These are phyloP conservation scores for Cotesia typhae DNA, from an alignment of 1,140 invertebrate genomes.

Conservation along the genomic window DNA sequence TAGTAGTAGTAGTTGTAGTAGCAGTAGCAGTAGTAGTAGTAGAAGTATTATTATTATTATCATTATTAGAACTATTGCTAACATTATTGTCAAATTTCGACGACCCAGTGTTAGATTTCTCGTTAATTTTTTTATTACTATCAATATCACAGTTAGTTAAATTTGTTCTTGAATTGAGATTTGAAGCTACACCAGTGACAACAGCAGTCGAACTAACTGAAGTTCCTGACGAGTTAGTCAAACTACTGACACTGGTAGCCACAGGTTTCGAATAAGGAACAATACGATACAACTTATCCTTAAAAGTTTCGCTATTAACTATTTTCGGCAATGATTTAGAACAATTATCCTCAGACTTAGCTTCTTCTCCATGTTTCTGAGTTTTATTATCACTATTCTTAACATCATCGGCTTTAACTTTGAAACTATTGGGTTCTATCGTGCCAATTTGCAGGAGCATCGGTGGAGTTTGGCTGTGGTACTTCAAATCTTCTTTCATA, in stretches of 20 bases:
- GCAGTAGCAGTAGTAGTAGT: background rate
- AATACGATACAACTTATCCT: slow-evolving; percentile 58
- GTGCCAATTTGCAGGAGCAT: slow-evolving; percentile 72
- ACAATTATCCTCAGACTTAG: slow-evolving; percentile 19
- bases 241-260: background rate
- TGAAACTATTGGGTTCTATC: slow-evolving; percentile 68
- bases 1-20: no score
- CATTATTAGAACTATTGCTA: background rate
- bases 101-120: background rate
- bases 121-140: background rate
- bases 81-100: background rate
- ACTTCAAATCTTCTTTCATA: slow-evolving; percentile 65
- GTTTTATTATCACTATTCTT: slow-evolving; percentile 2
- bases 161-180: background rate
- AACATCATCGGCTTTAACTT: slow-evolving; percentile 47
- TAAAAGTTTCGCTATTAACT: slow-evolving; percentile 54
- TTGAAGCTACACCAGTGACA: slow-evolving; percentile 1
- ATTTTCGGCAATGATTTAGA: slow-evolving; percentile 56
- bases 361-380: background rate
- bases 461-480: slow-evolving; percentile 68
- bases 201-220: background rate
- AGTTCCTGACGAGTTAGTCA: background rate
- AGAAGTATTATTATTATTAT: background rate
- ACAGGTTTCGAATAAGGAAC: slow-evolving; percentile 45
- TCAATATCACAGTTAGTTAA: background rate